Conservation (phyloP, 2,797 vertebrate species). For the Silurus lanzhouensis region DNA sequence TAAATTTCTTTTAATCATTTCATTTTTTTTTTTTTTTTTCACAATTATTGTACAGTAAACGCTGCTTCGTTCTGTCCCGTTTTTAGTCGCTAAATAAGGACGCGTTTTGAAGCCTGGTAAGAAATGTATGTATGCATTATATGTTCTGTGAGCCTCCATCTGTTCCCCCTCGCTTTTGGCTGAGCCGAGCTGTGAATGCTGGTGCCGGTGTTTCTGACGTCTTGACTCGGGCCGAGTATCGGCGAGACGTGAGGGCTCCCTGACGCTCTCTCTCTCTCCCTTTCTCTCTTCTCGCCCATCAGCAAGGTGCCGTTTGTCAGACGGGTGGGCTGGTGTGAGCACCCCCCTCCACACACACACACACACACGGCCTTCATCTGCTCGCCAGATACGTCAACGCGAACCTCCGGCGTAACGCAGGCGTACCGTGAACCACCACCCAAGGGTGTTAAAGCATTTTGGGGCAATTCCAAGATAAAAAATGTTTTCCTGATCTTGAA, state of each 20-base stretch:
- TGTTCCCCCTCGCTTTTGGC: conserved; percentile 55
- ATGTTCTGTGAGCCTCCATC: conserved; percentile 59
- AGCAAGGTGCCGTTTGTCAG: conserved; percentile 75
- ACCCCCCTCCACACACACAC: conserved; percentile 42
- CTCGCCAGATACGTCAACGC: conserved; percentile 64
- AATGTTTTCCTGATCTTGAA: conserved; percentile 40
- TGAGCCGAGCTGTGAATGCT: conserved; percentile 56
- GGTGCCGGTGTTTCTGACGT: conserved; percentile 66
- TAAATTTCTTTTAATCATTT: too few species aligned
- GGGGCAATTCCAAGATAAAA: conserved; percentile 67
- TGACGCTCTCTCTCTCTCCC: conserved; percentile 58
- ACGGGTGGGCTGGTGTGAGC: conserved; percentile 82
- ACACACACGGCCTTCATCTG: conserved; percentile 81
- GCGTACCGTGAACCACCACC: conserved; percentile 74
- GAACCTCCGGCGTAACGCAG: conserved; percentile 71
- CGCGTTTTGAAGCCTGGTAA: conserved; percentile 40
- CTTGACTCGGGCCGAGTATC: conserved; percentile 67
- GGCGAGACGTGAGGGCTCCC: conserved; percentile 72
- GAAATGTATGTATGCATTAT: conserved; percentile 53
- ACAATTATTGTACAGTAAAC: neutral
- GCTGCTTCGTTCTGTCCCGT: neutral
- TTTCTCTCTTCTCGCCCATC: conserved; percentile 57
- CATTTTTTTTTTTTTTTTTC: too few species aligned
- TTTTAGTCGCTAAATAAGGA: conserved; percentile 26
- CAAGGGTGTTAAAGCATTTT: conserved; percentile 57